These are phyloP conservation scores for Syrphus vitripennis DNA, from an alignment of 2,888 invertebrate genomes.

Conservation along the genomic window DNA sequence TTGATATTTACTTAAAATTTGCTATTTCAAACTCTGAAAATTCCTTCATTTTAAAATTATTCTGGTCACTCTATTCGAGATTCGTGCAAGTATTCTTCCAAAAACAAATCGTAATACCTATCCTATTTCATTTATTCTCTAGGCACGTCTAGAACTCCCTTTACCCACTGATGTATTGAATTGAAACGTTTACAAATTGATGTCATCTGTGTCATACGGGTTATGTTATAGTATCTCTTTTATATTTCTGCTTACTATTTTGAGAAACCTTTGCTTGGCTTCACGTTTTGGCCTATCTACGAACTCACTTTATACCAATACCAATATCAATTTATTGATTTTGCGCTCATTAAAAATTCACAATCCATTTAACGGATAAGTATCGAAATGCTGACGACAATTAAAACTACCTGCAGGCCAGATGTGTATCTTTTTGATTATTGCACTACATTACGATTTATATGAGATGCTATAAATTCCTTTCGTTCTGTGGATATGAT, in stretches of 20 bases:
- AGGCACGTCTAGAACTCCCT: background rate
- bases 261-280: background rate
- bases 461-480: background rate
- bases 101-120: background rate
- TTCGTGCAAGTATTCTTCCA: background rate
- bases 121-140: background rate
- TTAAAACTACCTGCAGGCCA: slow-evolving; percentile 50
- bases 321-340: slow-evolving; percentile 46
- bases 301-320: background rate
- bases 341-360: slow-evolving; percentile 64
- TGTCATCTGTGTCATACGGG: slow-evolving; percentile 11
- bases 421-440: slow-evolving; percentile 29
- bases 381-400: slow-evolving; percentile 64
- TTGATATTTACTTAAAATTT: no score
- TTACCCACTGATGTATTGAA: background rate
- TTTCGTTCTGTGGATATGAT: background rate
- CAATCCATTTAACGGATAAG: slow-evolving; percentile 63
- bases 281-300: background rate
- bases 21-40: no score
- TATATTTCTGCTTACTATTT: background rate
- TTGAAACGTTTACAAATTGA: slow-evolving; percentile 7
- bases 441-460: slow-evolving; percentile 26
- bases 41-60: background rate
- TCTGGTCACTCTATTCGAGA: slow-evolving; percentile 1
- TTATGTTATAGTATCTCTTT: background rate